phyloP scores from a whole-genome alignment of 2,113 vertebrate species.

The Misgurnus mizolepis region DNA sequence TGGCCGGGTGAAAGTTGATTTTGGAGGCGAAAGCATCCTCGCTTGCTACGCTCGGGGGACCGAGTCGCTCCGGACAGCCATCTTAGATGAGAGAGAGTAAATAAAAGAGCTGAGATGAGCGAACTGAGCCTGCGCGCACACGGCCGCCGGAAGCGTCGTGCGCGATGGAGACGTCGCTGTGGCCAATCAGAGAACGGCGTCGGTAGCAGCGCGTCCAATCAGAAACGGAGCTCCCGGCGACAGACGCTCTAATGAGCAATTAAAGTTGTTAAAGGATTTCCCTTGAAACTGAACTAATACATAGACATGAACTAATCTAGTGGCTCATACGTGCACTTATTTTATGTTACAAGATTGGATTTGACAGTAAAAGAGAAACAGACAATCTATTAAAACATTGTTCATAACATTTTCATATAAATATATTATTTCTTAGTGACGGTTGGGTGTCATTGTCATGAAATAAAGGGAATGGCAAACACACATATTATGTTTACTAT shows the following conservation, averaged over 20 bases:
- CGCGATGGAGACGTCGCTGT: slow-evolving; percentile 32
- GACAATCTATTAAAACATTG: too few species aligned
- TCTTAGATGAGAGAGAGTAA: slow-evolving; percentile 82
- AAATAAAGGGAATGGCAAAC: too few species aligned
- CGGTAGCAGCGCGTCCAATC: slow-evolving; percentile 46
- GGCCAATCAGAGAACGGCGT: slow-evolving; percentile 68
- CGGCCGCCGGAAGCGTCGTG: slow-evolving; percentile 65
- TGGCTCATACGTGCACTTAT: too few species aligned
- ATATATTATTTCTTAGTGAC: too few species aligned
- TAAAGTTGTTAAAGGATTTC: slow-evolving; percentile 14
- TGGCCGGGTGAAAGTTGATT: slow-evolving; percentile 71
- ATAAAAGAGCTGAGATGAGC: slow-evolving; percentile 76
- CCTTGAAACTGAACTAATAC: slow-evolving; percentile 26
- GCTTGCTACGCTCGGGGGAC: slow-evolving; percentile 73
- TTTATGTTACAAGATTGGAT: background rate
- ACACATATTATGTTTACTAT: too few species aligned
- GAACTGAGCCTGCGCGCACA: slow-evolving; percentile 73
- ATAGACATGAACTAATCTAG: background rate
- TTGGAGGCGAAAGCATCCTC: slow-evolving; percentile 72
- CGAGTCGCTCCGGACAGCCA: slow-evolving; percentile 75
- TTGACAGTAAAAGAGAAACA: background rate
- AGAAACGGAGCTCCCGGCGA: background rate
- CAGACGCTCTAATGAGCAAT: slow-evolving; percentile 32
- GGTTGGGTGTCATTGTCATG: too few species aligned
- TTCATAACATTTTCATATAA: too few species aligned